These are phyloP conservation scores for Megaustenia siamemsis DNA, from an alignment of 2,888 invertebrate species.

Conservation along the genomic window DNA sequence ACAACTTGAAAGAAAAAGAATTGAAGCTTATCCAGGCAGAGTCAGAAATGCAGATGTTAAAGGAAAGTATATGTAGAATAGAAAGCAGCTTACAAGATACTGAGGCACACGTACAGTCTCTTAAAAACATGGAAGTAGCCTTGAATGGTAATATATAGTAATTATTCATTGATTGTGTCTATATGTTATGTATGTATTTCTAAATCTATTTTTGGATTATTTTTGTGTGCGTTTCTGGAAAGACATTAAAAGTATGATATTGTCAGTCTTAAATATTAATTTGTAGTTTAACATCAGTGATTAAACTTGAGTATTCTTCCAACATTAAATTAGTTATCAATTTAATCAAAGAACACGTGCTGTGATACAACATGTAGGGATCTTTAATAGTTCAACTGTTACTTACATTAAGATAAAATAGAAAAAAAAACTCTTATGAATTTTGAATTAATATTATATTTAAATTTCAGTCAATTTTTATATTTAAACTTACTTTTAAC, in stretches of 20 bases:
- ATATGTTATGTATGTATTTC: not conserved
- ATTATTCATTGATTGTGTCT: not conserved
- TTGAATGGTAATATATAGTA: slow-evolving; percentile 25
- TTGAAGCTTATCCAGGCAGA: slow-evolving; percentile 59
- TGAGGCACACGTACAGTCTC: not conserved
- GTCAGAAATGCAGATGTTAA: slow-evolving; percentile 59
- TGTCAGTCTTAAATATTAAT: not conserved
- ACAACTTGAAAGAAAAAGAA: slow-evolving; percentile 61
- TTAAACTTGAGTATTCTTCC: not conserved
- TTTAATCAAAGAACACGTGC: too few species aligned
- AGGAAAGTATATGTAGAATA: slow-evolving; percentile 49
- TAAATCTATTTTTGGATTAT: not conserved
- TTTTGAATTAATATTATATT: too few species aligned
- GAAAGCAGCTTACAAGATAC: slow-evolving; percentile 29
- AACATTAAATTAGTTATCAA: too few species aligned
- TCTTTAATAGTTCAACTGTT: too few species aligned
- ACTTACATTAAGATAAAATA: too few species aligned
- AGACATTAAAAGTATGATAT: too few species aligned
- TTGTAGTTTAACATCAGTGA: not conserved
- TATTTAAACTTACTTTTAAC: too few species aligned
- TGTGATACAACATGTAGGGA: too few species aligned
- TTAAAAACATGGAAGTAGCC: slow-evolving; percentile 9
- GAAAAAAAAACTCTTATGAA: too few species aligned
- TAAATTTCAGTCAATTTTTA: too few species aligned
- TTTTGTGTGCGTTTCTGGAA: too few species aligned